Evolutionary conservation across 2,888 invertebrate species (phyloP), one percentile per base, ranked within the genome.

Genomic region (Pollenia angustigena): DNA sequence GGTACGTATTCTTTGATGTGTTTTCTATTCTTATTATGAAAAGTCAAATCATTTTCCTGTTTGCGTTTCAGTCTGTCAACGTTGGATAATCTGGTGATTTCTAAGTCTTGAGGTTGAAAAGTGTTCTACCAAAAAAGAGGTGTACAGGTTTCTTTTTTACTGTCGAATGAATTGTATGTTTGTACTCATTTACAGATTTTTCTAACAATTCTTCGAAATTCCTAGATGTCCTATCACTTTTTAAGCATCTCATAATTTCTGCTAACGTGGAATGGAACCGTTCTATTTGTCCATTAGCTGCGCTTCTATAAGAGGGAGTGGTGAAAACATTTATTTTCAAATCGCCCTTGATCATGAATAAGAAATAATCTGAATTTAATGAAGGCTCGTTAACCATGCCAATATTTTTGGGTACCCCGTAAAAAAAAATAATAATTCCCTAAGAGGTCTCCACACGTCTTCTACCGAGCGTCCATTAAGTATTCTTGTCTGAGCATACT

Each of bases 361-460:
- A 76, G 0, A 87, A n/a, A n/a, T n/a, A n/a, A n/a, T n/a, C n/a
- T n/a, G n/a, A n/a, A n/a, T n/a, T n/a, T n/a, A n/a, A n/a, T n/a
- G n/a, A n/a, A n/a, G n/a, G n/a, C n/a, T n/a, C n/a, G n/a, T n/a
- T n/a, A n/a, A n/a, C n/a, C n/a, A n/a, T n/a, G n/a, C n/a, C n/a
- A n/a, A n/a, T n/a, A n/a, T n/a, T n/a, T n/a, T 89, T 9, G 86
- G 75, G 8, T 87, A 88, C 40, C 89, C 89, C 18, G 87, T 88
- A 8, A 89, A 87, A 0, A 90, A 52, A 50, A n/a, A n/a, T 42
- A 16, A 44, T 88, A 16, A 84, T 23, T 23, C 87, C 81, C 83
- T 66, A 1, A 88, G 40, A 0, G 88, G 87, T 48, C 18, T 40
- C 71, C 79, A 87, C 4, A 89, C 11, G 23, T 88, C 2, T 23